Base-by-base conservation (phyloP, 1,140 invertebrate genomes). In the Lucilia cuprina region DNA sequence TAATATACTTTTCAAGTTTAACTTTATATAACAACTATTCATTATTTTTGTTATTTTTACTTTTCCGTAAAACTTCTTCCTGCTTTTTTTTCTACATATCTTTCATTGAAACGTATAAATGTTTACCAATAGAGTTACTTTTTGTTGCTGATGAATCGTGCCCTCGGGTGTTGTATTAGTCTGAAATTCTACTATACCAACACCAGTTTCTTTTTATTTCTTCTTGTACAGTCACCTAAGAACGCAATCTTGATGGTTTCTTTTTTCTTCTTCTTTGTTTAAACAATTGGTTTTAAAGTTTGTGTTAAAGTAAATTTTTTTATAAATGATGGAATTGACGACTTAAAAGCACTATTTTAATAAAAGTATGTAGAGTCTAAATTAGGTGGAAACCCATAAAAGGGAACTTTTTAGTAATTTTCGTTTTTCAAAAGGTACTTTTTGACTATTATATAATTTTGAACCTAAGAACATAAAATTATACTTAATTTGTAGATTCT, bases 41-140 rank as follows among this genome's bases (percentile, higher is more conserved):
- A 30, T 2, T 41, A 41, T 8, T 41, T 41, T 41, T 41, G 41
- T 41, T 41, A 10, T 41, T 70, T n/a, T 70, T 25, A 70, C n/a
- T 70, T 21, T 70, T 70, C 21, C n/a, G 65, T n/a, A 70, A 70
- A 70, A 70, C 65, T 70, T 70, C 65, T 70, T 70, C 65, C 65
- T 70, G n/a, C 21, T 10, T 70, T 10, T 70, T 21, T 19, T 21
- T 70, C 7, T 49, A 65, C 25, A 30, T 60, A 60, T 60, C 55
- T 17, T 60, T 60, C 55, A 60, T 25, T 70, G n/a, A 70, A 70
- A 25, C 19, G n/a, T 70, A 8, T 65, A 30, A 30, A 30, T 30
- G 7, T 60, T 60, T n/a, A 25, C 8, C 21, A 21, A 70, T 25
- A n/a, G 7, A 55, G 50, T 55, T 13, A 14, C 3, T n/a, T 70